Conservation (phyloP, 2,888 invertebrate species). For the Chrysodeixis includens region DNA sequence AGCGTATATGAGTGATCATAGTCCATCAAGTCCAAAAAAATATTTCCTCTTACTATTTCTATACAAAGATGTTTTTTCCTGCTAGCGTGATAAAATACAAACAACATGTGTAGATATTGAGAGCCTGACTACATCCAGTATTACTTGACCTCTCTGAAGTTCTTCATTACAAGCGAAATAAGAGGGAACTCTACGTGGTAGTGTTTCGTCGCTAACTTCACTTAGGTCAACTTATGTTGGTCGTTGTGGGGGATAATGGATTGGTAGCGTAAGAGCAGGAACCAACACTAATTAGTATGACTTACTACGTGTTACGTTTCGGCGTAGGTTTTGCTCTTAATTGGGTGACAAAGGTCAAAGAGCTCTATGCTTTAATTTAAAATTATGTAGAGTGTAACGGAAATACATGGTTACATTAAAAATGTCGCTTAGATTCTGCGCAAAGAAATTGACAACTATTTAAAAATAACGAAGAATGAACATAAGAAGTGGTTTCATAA, state of each 20-base stretch:
- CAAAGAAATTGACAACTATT: no score
- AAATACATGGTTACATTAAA: no score
- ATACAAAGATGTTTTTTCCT: constrained; percentile 19
- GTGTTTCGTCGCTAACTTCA: not conserved
- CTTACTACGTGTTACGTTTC: not conserved
- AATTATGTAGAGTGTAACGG: no score
- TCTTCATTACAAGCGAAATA: not conserved
- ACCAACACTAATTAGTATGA: not conserved
- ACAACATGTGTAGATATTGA: constrained; percentile 13
- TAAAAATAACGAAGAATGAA: no score
- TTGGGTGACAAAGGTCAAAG: not conserved
- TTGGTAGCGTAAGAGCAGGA: not conserved
- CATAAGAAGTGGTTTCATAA: no score
- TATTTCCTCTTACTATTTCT: constrained; percentile 12
- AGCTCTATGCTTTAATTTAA: not conserved
- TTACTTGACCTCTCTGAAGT: not conserved
- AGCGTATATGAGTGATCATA: not conserved
- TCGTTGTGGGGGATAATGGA: not conserved
- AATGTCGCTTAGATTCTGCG: no score
- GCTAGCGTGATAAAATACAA: constrained; percentile 27
- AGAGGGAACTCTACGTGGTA: not conserved
- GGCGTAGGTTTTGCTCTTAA: not conserved
- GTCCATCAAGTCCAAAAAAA: not conserved
- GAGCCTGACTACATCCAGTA: not conserved
- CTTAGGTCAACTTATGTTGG: not conserved